phyloP scores from a whole-genome alignment of 64 coral and sea anemone species.

The Pachyseris speciosa region DNA sequence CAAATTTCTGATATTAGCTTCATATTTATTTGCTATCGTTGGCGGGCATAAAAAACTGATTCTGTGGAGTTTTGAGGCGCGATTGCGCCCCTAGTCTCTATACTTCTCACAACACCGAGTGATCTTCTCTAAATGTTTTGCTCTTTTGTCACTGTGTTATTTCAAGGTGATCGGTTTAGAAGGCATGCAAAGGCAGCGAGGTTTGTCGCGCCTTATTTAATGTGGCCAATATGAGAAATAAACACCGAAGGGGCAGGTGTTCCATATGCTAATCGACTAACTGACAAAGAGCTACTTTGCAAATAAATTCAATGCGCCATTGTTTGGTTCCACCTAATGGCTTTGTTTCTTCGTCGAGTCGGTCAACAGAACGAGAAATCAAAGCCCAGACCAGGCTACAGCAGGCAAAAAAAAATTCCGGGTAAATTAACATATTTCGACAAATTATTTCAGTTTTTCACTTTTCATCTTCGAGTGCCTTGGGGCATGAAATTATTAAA shows the following conservation, averaged over 20 bases:
- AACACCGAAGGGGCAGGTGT: conserved; percentile 81
- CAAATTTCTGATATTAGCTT: conserved; percentile 22
- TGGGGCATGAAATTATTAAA: not conserved
- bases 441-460: not conserved
- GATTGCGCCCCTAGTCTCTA: not conserved
- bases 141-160: conserved; percentile 6
- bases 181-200: conserved; percentile 19
- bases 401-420: not conserved
- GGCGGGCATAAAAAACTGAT: not conserved
- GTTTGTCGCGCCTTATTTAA: conserved; percentile 41
- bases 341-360: not conserved
- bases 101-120: not conserved
- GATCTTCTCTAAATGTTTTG: not conserved
- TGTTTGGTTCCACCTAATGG: not conserved
- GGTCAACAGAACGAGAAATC: not conserved
- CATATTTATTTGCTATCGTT: not conserved
- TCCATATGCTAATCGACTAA: conserved; percentile 79
- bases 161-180: conserved; percentile 27
- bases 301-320: conserved; percentile 24
- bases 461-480: not conserved
- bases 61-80: not conserved
- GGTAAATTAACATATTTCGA: not conserved
- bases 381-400: not conserved
- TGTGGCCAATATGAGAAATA: conserved; percentile 88
- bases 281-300: conserved; percentile 22